A percentile compares a stretch with the other conserved stretches of the same genome.
Evolutionary conservation across 35 echinoderm and acorn worm genomes (phyloP).

Genomic region (Hemicentrotus pulcherrimus): DNA sequence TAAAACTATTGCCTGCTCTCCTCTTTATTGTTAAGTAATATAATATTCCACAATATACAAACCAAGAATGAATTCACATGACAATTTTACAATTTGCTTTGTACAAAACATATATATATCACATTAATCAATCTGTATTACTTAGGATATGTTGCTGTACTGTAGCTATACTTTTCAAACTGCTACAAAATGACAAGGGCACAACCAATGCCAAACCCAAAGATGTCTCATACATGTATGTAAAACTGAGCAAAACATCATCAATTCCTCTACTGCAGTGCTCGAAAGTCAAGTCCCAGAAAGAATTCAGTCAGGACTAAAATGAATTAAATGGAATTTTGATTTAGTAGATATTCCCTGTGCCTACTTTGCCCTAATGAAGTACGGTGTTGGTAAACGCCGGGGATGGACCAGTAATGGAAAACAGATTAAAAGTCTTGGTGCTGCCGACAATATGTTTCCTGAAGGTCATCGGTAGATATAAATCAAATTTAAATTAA

Average conservation of each 20-base stretch:
- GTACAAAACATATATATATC: neutral
- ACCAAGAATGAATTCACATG: neutral
- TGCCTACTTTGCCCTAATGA: constrained; percentile 24
- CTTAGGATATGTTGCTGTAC: neutral
- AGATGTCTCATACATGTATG: neutral
- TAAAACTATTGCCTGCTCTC: too few relatives aligned
- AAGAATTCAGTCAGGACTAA: neutral
- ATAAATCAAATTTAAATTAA: neutral
- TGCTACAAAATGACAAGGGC: neutral
- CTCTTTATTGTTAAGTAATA: too few relatives aligned
- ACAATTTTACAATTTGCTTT: neutral
- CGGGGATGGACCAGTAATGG: constrained; percentile 20
- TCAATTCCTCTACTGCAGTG: neutral
- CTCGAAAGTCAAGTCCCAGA: neutral
- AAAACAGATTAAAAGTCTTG: constrained; percentile 29
- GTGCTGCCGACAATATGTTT: neutral
- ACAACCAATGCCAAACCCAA: neutral
- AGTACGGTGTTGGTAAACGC: neutral
- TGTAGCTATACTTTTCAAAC: neutral
- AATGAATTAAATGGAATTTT: constrained; percentile 28
- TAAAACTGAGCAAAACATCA: neutral
- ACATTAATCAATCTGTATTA: neutral
- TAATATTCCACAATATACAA: too few relatives aligned
- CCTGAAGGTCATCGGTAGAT: constrained; percentile 10
- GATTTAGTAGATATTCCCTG: constrained; percentile 18